A percentile compares a stretch with the other conserved stretches of the same genome.
Evolutionary conservation across 2,113 vertebrate genomes (phyloP).

Genomic region (Lampris incognitus): DNA sequence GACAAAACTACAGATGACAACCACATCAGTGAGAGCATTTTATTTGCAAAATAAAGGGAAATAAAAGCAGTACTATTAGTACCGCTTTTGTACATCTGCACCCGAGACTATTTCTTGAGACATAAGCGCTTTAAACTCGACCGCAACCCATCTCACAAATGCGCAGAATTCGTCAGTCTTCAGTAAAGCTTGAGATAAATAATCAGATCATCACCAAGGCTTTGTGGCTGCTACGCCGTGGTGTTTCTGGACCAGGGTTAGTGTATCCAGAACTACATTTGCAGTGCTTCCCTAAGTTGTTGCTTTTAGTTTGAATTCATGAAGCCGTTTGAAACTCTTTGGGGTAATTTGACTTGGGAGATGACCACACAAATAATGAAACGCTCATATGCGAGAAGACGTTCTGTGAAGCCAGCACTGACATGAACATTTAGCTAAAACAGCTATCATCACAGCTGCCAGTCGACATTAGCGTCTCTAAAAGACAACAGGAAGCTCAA

Average conservation of each 20-base stretch:
- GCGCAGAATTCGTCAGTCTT: constrained; percentile 10
- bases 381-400: background rate
- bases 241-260: background rate
- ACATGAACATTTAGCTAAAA: background rate
- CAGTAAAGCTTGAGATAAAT: background rate
- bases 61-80: background rate
- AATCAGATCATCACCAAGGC: background rate
- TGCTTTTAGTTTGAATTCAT: background rate
- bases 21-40: background rate
- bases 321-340: background rate
- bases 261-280: background rate
- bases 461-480: background rate
- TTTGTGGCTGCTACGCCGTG: background rate
- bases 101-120: constrained; percentile 5
- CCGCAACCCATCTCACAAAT: background rate
- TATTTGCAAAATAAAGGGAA: constrained; percentile 30
- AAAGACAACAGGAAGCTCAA: background rate
- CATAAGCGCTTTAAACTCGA: background rate
- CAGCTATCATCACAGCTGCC: background rate
- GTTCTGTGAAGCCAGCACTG: background rate
- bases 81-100: background rate
- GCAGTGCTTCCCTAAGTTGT: background rate
- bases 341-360: background rate
- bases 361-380: background rate
- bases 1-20: constrained; percentile 20